Conservation (phyloP, 1,140 invertebrate species). For the Physella acuta region DNA sequence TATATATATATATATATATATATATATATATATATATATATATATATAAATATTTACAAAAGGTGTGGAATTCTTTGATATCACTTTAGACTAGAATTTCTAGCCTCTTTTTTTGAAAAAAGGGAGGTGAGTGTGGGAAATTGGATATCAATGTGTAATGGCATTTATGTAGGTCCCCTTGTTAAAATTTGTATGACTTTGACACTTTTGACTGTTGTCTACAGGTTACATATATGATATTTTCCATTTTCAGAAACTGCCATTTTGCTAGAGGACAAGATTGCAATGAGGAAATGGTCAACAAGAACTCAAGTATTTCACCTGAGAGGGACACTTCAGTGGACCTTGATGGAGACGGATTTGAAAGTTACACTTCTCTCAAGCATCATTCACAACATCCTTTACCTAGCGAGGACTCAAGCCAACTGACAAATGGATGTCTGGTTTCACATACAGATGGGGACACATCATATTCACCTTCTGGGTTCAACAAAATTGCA, state of each 20-base stretch:
- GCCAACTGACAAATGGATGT: neutral
- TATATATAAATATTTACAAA: neutral
- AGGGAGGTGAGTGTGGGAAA: too few relatives aligned
- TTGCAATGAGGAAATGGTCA: slow-evolving; percentile 27
- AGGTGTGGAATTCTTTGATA: too few relatives aligned
- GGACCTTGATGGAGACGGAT: neutral
- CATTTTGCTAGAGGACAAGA: slow-evolving; percentile 37
- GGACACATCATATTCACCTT: neutral
- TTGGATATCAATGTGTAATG: too few relatives aligned
- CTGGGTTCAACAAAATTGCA: neutral
- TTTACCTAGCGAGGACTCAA: neutral
- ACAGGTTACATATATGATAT: too few relatives aligned
- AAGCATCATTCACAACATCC: neutral
- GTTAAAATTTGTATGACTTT: too few relatives aligned
- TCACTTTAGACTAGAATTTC: too few relatives aligned
- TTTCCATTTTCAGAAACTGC: slow-evolving; percentile 38
- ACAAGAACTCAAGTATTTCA: slow-evolving; percentile 12
- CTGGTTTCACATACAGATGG: neutral
- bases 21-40: neutral
- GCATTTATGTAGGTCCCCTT: too few relatives aligned
- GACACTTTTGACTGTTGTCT: too few relatives aligned
- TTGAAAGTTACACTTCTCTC: too few relatives aligned
- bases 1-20: slow-evolving; percentile 1
- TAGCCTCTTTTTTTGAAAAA: too few relatives aligned
- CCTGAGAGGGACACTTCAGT: slow-evolving; percentile 3